phyloP scores from a whole-genome alignment of 35 echinoderm and acorn worm species.

The Chiridota heheva region DNA sequence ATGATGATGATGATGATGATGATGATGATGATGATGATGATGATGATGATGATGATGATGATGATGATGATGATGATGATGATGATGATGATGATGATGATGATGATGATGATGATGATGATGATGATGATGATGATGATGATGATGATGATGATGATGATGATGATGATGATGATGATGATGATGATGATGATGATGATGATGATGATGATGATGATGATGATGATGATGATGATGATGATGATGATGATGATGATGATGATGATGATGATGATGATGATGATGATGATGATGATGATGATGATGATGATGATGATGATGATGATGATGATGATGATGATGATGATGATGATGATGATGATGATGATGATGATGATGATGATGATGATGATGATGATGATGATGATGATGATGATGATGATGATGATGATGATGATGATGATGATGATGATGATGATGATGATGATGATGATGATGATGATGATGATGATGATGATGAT shows the following conservation, averaged over 20 bases:
- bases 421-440: constrained; percentile 6
- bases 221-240: constrained; percentile 6
- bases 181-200: constrained; percentile 6
- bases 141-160: constrained; percentile 6
- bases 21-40: constrained; percentile 6
- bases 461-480: constrained; percentile 6
- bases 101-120: constrained; percentile 6
- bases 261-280: constrained; percentile 6
- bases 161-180: constrained; percentile 6
- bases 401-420: constrained; percentile 6
- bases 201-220: constrained; percentile 6
- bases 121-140: constrained; percentile 6
- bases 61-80: constrained; percentile 6
- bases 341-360: constrained; percentile 6
- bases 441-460: constrained; percentile 6
- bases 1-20: constrained; percentile 6
- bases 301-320: constrained; percentile 6
- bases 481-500: not conserved
- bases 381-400: constrained; percentile 6
- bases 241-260: constrained; percentile 6
- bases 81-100: constrained; percentile 6
- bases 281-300: constrained; percentile 6
- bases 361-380: constrained; percentile 6
- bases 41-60: constrained; percentile 6
- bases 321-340: constrained; percentile 6